phyloP scores from a whole-genome alignment of 2,113 vertebrate genomes.

The Corynorhinus townsendii region DNA sequence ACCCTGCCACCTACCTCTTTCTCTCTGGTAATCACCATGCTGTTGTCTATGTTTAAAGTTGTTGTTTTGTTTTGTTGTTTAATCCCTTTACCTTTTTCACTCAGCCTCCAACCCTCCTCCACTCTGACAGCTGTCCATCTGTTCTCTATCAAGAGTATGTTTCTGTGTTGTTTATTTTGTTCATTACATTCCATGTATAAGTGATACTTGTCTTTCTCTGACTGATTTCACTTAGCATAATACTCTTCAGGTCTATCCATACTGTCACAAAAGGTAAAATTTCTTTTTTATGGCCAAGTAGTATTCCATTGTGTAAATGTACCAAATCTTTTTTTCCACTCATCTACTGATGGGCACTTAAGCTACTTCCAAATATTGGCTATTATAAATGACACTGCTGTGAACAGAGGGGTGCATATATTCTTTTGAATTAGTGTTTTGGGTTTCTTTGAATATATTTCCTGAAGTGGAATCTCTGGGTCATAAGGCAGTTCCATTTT shows the following conservation, averaged over 20 bases:
- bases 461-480: not conserved
- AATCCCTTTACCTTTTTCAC: not conserved
- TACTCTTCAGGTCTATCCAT: not conserved
- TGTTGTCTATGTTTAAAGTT: not conserved
- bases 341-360: not conserved
- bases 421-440: not conserved
- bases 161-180: not conserved
- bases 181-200: not conserved
- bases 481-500: not conserved
- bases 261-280: not conserved
- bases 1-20: not conserved
- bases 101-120: not conserved
- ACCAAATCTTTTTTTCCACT: not conserved
- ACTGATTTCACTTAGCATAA: not conserved
- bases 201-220: not conserved
- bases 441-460: not conserved
- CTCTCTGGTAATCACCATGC: not conserved
- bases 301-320: not conserved
- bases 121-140: not conserved
- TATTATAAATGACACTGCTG: not conserved
- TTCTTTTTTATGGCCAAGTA: not conserved
- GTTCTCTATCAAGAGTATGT: not conserved
- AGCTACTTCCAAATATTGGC: not conserved
- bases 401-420: not conserved
- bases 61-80: not conserved